Conservation (phyloP, 2,113 vertebrate genomes). For the Brachionichthys hirsutus region DNA sequence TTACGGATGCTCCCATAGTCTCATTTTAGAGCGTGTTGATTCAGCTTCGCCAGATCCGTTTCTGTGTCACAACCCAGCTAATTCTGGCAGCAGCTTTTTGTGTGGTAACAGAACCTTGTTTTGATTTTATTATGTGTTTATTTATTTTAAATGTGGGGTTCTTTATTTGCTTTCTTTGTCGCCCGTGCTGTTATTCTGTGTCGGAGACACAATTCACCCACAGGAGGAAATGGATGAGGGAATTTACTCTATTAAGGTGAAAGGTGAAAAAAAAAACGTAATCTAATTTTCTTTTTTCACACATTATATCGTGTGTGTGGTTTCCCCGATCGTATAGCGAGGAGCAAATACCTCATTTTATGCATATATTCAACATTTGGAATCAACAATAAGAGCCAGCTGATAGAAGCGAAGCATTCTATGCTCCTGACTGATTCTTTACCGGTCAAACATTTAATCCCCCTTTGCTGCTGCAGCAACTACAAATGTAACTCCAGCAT, state of each 20-base stretch:
- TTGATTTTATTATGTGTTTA: slow-evolving; percentile 9
- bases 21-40: slow-evolving; percentile 59
- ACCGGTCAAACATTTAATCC: slow-evolving; percentile 33
- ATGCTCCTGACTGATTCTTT: slow-evolving; percentile 11
- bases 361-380: slow-evolving; percentile 51
- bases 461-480: slow-evolving; percentile 7
- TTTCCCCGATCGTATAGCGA: slow-evolving; percentile 33
- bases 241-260: slow-evolving; percentile 24
- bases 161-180: slow-evolving; percentile 27
- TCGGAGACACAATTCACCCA: slow-evolving; percentile 17
- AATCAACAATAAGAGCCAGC: slow-evolving; percentile 28
- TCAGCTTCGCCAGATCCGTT: slow-evolving; percentile 36
- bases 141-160: slow-evolving; percentile 16
- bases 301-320: slow-evolving; percentile 3
- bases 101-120: slow-evolving; percentile 33
- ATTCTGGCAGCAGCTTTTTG: slow-evolving; percentile 43
- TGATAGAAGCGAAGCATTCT: slow-evolving; percentile 10
- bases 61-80: slow-evolving; percentile 45
- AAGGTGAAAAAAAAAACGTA: not conserved
- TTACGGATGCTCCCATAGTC: slow-evolving; percentile 53
- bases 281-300: slow-evolving; percentile 14
- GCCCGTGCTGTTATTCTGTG: slow-evolving; percentile 34
- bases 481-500: slow-evolving; percentile 41
- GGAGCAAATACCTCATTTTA: slow-evolving; percentile 62
- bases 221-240: slow-evolving; percentile 9